These are phyloP conservation scores for Acronicta alni DNA, from an alignment of 2,888 invertebrate species.

Conservation along the genomic window DNA sequence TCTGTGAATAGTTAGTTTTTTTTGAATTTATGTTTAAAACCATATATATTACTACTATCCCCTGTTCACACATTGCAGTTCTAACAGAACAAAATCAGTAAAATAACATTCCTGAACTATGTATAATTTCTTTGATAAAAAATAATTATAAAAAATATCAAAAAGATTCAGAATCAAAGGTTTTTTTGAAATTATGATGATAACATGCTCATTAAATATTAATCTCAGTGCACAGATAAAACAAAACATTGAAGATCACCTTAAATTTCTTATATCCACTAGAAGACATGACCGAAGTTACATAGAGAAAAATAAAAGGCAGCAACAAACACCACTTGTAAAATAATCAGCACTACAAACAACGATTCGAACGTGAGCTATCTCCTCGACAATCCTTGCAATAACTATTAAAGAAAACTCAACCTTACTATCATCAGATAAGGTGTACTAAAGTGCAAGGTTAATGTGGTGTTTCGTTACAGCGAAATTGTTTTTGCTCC, in stretches of 20 bases:
- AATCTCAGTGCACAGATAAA: not conserved
- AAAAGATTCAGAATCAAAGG: no score
- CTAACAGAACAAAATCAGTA: no score
- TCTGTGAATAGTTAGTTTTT: no score
- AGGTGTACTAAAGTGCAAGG: constrained; percentile 33
- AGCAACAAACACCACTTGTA: constrained; percentile 67
- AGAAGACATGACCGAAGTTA: constrained; percentile 43
- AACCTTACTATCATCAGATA: constrained; percentile 40
- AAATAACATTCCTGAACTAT: no score
- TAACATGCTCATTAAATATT: not conserved
- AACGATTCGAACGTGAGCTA: constrained; percentile 79
- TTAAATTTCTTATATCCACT: constrained; percentile 38
- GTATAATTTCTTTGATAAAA: no score
- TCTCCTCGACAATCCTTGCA: constrained; percentile 51
- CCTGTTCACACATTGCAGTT: no score
- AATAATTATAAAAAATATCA: no score
- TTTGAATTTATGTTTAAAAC: no score
- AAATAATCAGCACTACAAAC: constrained; percentile 80
- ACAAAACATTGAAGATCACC: constrained; percentile 11
- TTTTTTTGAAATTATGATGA: no score
- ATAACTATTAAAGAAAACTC: constrained; percentile 30
- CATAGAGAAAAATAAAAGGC: constrained; percentile 53
- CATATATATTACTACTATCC: no score
- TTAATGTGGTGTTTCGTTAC: constrained; percentile 62
- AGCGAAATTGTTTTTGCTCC: constrained; percentile 79